phyloP scores from a whole-genome alignment of 2,888 invertebrate species.

The Hyposoter dolosus region DNA sequence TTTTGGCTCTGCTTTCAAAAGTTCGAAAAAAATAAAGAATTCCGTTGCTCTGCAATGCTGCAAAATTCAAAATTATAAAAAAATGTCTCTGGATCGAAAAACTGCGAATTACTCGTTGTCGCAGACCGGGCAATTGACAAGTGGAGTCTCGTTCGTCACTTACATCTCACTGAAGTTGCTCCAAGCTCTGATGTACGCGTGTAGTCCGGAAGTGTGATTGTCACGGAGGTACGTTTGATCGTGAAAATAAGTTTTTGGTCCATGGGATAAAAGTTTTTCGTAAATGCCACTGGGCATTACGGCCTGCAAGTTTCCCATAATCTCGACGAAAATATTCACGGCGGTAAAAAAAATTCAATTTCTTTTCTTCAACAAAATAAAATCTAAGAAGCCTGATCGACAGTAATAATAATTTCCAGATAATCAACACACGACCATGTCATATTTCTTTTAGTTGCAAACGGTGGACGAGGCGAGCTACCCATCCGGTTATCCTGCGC shows the following conservation, averaged over 20 bases:
- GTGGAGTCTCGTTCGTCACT: conserved; percentile 51
- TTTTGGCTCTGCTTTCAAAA: too few relatives aligned
- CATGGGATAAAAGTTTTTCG: neutral
- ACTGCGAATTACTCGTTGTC: neutral
- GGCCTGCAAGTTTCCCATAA: conserved; percentile 69
- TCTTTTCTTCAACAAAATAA: neutral
- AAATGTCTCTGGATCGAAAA: neutral
- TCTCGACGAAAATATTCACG: conserved; percentile 74
- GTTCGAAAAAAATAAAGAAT: neutral
- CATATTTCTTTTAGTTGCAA: conserved; percentile 71
- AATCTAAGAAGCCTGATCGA: neutral
- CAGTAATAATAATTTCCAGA: conserved; percentile 53
- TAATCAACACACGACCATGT: conserved; percentile 69
- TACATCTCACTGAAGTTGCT: conserved; percentile 64
- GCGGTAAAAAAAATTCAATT: conserved; percentile 62
- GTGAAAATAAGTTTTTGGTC: neutral
- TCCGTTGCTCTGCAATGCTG: too few relatives aligned
- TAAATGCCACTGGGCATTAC: conserved; percentile 69
- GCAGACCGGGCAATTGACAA: conserved; percentile 55
- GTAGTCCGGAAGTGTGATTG: conserved; percentile 66
- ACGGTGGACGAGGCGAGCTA: conserved; percentile 60
- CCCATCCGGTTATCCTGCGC: neutral
- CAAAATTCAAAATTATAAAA: neutral
- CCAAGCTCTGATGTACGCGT: conserved; percentile 68
- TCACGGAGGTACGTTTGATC: conserved; percentile 57